Conservation (phyloP, 2,888 invertebrate genomes). For the Platycnemis pennipes region DNA sequence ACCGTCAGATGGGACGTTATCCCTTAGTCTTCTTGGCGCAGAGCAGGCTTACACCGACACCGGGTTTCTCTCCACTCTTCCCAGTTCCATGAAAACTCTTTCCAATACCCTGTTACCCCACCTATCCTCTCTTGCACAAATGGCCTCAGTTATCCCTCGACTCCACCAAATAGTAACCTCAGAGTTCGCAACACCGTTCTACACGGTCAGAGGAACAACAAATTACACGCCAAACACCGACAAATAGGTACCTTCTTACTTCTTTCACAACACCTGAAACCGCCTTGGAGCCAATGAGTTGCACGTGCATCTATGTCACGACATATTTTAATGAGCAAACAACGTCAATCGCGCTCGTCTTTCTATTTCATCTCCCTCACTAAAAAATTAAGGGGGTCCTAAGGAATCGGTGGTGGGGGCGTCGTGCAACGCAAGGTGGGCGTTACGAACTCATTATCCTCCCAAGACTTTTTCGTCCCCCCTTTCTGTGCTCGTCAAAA, state of each 20-base stretch:
- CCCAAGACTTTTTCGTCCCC: background rate
- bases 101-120: too few relatives aligned
- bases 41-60: too few relatives aligned
- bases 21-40: too few relatives aligned
- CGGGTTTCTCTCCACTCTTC: too few relatives aligned
- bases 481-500: background rate
- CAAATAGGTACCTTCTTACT: background rate
- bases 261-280: background rate
- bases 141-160: too few relatives aligned
- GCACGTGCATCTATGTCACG: background rate
- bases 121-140: too few relatives aligned
- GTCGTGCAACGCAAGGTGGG: background rate
- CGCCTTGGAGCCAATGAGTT: background rate
- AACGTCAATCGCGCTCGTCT: slow-evolving; percentile 11
- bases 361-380: too few relatives aligned
- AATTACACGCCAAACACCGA: background rate
- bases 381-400: background rate
- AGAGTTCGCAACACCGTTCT: too few relatives aligned
- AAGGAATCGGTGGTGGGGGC: background rate
- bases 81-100: too few relatives aligned
- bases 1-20: too few relatives aligned
- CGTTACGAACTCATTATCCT: background rate
- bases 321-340: slow-evolving; percentile 1
- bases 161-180: too few relatives aligned
- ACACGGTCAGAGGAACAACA: background rate